Evolutionary conservation across 2,888 invertebrate genomes (phyloP).

Genomic region (Perizoma affinitatum): DNA sequence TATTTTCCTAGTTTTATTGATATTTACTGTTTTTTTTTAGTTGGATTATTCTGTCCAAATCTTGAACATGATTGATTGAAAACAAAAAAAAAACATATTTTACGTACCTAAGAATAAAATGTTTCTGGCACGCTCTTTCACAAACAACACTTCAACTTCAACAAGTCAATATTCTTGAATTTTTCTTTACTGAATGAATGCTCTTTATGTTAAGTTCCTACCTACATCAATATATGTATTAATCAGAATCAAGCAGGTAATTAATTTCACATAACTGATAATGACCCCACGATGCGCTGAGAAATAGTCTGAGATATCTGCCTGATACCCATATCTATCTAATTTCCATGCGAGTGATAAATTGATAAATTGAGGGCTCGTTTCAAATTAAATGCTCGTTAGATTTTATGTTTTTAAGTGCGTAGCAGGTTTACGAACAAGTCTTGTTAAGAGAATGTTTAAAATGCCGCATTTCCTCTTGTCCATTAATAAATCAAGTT

Average conservation of each 20-base stretch:
- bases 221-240: constrained; percentile 5
- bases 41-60: too few relatives aligned
- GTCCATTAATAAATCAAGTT: constrained; percentile 32
- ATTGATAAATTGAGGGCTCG: constrained; percentile 41
- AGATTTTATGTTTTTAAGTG: constrained; percentile 40
- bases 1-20: too few relatives aligned
- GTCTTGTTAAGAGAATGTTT: constrained; percentile 24
- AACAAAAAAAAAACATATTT: too few relatives aligned
- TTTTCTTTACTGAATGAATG: too few relatives aligned
- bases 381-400: constrained; percentile 45
- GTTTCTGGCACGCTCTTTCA: too few relatives aligned
- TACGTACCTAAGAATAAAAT: too few relatives aligned
- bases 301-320: constrained; percentile 25
- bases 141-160: too few relatives aligned
- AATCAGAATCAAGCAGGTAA: constrained; percentile 25
- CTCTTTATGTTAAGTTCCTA: too few relatives aligned
- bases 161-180: too few relatives aligned
- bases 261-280: constrained; percentile 23
- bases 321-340: constrained; percentile 31
- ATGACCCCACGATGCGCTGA: constrained; percentile 20
- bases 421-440: constrained; percentile 38
- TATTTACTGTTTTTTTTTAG: too few relatives aligned
- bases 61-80: too few relatives aligned
- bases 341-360: constrained; percentile 39
- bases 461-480: constrained; percentile 33